Evolutionary conservation across 1,140 invertebrate species (phyloP), one percentile per base, ranked within the genome.

Genomic region (Adoxophyes honmai): DNA sequence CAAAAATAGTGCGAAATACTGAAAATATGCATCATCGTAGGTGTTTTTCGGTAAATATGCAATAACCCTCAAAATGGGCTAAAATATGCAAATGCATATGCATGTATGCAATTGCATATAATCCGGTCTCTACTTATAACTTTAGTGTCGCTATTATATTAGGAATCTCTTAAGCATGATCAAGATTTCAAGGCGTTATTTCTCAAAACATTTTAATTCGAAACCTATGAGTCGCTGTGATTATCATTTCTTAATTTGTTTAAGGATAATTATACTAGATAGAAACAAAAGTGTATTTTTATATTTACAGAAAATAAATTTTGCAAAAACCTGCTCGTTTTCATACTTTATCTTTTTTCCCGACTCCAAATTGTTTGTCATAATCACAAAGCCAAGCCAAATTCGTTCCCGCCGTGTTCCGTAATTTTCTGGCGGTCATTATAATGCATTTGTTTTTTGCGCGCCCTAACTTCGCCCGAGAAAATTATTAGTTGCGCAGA

Each of bases 401-500:
- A 7, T 28, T 48, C 13, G 13, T 8, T 28, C 35, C 35, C 13
- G 53, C 16, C 52, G 16, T 28, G 21, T 28, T 28, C 6, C 21
- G 6, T 28, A 28, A 28, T 28, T 28, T 28, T 28, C 21, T 6
- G 21, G 21, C 21, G 21, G 21, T 34, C 11, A 34, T 54, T 52
- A 35, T 52, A 10, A 13, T 14, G 18, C 28, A 55, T 38, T 36
- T 56, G 37, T 37, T 37, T 78, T 78, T 73, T 79, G 53, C 57
- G 64, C 59, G 33, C 64, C 56, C 67, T 73, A 73, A 75, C 53
- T 57, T 57, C 58, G 21, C 60, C 42, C 65, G 65, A 72, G 65
- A 63, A 78, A 76, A 85, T 85, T 82, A 85, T 77, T 71, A 63
- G 67, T 73, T 68, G 57, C 61, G 64, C 65, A 59, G 57, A 70